These are phyloP conservation scores for Orthonyx spaldingii DNA, from an alignment of 2,113 vertebrate genomes.

Conservation along the genomic window DNA sequence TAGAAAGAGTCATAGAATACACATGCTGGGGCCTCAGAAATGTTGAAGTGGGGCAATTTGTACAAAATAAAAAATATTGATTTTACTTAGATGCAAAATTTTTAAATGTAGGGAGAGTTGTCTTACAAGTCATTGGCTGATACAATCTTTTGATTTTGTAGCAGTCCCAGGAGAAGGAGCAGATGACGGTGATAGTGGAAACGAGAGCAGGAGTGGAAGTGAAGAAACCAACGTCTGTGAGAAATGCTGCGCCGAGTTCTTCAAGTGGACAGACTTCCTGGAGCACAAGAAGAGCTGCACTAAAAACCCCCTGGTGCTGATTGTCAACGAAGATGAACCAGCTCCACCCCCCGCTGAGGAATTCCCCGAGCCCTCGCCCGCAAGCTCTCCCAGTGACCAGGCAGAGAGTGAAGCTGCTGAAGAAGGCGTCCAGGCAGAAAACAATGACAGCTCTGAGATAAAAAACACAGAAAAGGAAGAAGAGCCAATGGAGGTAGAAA, in stretches of 20 bases:
- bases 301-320: constrained; percentile 92
- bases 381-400: constrained; percentile 86
- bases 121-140: constrained; percentile 77
- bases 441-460: constrained; percentile 77
- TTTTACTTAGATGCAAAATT: constrained; percentile 87
- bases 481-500: constrained; percentile 92
- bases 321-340: constrained; percentile 90
- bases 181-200: constrained; percentile 90
- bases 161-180: constrained; percentile 84
- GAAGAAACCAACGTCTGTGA: constrained; percentile 94
- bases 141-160: constrained; percentile 79
- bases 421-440: constrained; percentile 76
- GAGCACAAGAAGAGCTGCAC: constrained; percentile 92
- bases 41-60: constrained; percentile 92
- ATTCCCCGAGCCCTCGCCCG: constrained; percentile 81
- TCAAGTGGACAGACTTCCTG: constrained; percentile 95
- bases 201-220: constrained; percentile 90
- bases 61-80: constrained; percentile 91
- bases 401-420: constrained; percentile 89
- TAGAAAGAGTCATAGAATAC: constrained; percentile 82
- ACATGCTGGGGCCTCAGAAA: constrained; percentile 78
- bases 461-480: constrained; percentile 80
- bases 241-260: constrained; percentile 96
- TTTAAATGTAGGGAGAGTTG: constrained; percentile 77
- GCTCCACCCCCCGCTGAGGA: constrained; percentile 81